Base-by-base conservation (phyloP, 2,888 invertebrate genomes). In the Julus scanicus region DNA sequence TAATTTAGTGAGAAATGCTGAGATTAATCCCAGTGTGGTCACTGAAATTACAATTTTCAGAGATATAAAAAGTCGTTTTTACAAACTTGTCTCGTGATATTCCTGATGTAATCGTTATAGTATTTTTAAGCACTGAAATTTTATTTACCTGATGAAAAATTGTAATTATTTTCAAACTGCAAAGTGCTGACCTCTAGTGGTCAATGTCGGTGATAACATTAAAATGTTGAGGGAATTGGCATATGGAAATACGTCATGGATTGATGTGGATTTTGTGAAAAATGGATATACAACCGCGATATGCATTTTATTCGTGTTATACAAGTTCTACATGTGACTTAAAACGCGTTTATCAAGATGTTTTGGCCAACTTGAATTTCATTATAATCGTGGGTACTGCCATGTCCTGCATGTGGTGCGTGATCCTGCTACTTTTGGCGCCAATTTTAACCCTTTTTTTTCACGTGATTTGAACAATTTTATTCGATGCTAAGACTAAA, bases 171-270 rank as follows among this genome's bases (percentile, higher is more conserved):
- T 29, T 80, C 37, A 37, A 29, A 29, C 29, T 29, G 29, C 29
- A 29, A 29, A 29, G 80, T 80, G 80, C 80, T 80, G 80, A 37
- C 80, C 80, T 37, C 80, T 80, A 37, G 80, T 80, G 80, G 37
- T 80, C 80, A 80, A 80, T 29, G 37, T 37, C 6, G 80, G 37
- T 20, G 80, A 29, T 20, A 71, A 71, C 11, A 29, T 13, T 20
- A 37, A 2, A n/a, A 20, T 20, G 9, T 20, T 71, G 20, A 17
- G 11, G 29, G 15, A 80, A 80, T 71, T 29, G 71, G 80, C 37
- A 80, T 37, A 80, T 80, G 80, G 80, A 29, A n/a, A 80, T 80
- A 13, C 37, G 37, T 37, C 11, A 80, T 80, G 80, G 63, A 71
- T 71, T 71, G 80, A 20, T 80, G 37, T 13, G 80, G 37, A 2